Evolutionary conservation across 1,140 invertebrate genomes (phyloP).

Genomic region (Ladona fulva): DNA sequence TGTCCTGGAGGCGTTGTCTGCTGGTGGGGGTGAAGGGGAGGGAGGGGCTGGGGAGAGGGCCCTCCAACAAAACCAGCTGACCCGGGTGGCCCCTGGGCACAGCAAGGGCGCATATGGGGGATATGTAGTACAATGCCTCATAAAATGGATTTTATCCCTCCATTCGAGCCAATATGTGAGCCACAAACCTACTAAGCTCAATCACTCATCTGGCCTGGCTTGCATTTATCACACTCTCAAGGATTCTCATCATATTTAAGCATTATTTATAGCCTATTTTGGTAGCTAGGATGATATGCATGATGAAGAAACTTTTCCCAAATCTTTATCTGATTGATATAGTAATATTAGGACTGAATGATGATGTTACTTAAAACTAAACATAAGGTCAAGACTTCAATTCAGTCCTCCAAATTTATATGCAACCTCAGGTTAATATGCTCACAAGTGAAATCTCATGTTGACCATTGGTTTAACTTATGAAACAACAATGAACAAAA

Average conservation of each 20-base stretch:
- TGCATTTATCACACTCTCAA: not conserved
- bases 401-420: not conserved
- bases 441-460: not conserved
- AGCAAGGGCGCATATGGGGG: not conserved
- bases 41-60: not conserved
- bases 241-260: too few species aligned
- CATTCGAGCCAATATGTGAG: not conserved
- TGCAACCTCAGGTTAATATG: not conserved
- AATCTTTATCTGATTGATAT: too few species aligned
- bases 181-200: not conserved
- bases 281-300: too few species aligned
- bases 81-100: conserved; percentile 2
- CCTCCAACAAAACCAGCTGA: not conserved
- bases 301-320: too few species aligned
- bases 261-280: too few species aligned
- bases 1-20: not conserved
- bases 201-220: not conserved
- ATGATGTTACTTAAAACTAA: too few species aligned
- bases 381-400: not conserved
- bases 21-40: not conserved
- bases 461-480: not conserved
- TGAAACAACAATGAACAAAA: too few species aligned
- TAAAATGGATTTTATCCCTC: not conserved
- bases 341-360: too few species aligned
- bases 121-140: not conserved